phyloP scores from a whole-genome alignment of 92 coral and sea anemone genomes.

The Zoanthus solanderi region DNA sequence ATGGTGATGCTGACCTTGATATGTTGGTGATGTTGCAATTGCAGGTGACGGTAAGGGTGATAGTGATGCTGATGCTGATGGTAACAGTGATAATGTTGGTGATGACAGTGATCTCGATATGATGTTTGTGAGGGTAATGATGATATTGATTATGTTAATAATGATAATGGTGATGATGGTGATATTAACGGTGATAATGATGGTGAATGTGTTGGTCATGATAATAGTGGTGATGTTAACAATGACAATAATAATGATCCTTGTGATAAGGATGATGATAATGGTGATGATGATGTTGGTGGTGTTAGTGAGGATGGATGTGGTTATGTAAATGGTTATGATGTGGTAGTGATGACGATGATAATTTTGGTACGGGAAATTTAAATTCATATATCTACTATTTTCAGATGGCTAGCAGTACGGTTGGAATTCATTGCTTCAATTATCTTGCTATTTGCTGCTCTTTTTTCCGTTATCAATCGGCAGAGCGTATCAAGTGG shows the following conservation, averaged over 20 bases:
- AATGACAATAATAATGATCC: background rate
- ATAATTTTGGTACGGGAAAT: background rate
- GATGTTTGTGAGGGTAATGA: background rate
- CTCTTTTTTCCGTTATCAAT: conserved; percentile 81
- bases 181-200: background rate
- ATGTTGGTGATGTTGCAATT: too few species aligned
- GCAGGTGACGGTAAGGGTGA: too few species aligned
- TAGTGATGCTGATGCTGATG: background rate
- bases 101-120: background rate
- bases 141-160: background rate
- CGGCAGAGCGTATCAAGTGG: conserved; percentile 84
- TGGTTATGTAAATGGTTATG: background rate
- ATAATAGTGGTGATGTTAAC: background rate
- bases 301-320: background rate
- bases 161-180: background rate
- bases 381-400: too few species aligned
- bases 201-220: background rate
- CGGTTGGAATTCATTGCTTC: conserved; percentile 93
- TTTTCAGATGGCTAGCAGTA: conserved; percentile 86
- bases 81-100: background rate
- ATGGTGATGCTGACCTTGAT: too few species aligned
- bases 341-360: background rate
- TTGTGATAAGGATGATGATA: background rate
- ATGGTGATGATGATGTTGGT: background rate
- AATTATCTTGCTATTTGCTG: conserved; percentile 82